Base-by-base conservation (phyloP, 2,113 vertebrate species). In the Pheucticus melanocephalus region DNA sequence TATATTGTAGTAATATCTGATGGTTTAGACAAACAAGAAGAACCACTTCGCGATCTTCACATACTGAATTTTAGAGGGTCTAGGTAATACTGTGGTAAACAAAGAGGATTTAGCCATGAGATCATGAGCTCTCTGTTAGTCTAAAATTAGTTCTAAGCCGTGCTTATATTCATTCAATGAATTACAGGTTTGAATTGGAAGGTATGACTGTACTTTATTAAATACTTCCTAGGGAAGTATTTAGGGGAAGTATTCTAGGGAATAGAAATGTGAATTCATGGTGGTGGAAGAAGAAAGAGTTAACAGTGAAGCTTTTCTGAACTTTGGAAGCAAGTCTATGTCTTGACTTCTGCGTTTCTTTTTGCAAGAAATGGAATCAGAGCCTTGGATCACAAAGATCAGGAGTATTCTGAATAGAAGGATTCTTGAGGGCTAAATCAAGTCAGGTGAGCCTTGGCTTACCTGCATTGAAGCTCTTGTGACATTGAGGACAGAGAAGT, bases 401-500 rank as follows among this genome's bases (percentile, higher is more conserved):
- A 40, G 57, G 35, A 54, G n/a, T 86, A 66, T 66, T 75, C 56
- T 84, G 15, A 40, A 15, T 28, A 21, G 16, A 57, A 80, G 10
- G 33, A 40, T 68, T 82, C 23, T 25, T 72, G 25, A 82, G 24
- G 24, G 19, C 30, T 89, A 20, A 89, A 64, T 21, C 42, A 72
- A 48, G 6, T 82, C 15, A 31, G 56, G 21, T 39, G n/a, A 78
- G 28, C 50, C 37, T 63, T 80, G 87, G 15, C 44, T 94, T 95
- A 98, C 98, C 97, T 98, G 97, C 45, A 15, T 45, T 45, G 72
- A 93, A 71, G 78, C 94, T 73, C 25, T 94, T 65, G 91, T 97
- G 90, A 98, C 44, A 66, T 91, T 96, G 78, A 95, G 31, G 6
- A 98, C 18, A 79, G 89, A 80, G 56, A 98, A 98, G 31, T 96